These are phyloP conservation scores for Pelmatolapia mariae DNA, from an alignment of 2,113 vertebrate species.

Conservation along the genomic window DNA sequence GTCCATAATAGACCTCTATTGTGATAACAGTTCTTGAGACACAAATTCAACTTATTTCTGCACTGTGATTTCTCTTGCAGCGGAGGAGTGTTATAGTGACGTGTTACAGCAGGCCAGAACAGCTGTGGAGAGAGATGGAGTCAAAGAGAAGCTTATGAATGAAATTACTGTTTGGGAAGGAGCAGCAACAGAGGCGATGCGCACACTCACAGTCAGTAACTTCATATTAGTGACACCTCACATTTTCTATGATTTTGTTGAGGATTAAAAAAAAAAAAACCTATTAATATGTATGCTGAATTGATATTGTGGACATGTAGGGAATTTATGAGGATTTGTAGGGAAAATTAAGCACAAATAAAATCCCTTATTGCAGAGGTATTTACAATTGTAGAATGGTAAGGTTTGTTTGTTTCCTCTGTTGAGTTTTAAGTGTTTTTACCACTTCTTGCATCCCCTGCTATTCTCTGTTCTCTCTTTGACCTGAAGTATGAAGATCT, in stretches of 20 bases:
- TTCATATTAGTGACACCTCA: background rate
- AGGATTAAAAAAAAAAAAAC: background rate
- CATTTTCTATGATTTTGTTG: background rate
- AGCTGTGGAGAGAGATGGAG: constrained; percentile 7
- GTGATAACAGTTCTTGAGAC: background rate
- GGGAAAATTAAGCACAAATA: background rate
- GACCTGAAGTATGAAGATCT: constrained; percentile 26
- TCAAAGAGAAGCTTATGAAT: background rate
- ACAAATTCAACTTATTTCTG: background rate
- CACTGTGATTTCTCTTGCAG: constrained; percentile 2
- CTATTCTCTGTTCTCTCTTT: background rate
- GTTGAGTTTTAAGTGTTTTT: background rate
- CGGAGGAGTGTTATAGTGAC: constrained; percentile 8
- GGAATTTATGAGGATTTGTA: background rate
- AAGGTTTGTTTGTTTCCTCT: background rate
- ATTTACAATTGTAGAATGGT: background rate
- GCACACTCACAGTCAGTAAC: constrained; percentile 11
- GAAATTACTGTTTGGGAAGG: background rate
- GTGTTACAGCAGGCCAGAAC: constrained; percentile 17
- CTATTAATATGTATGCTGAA: background rate
- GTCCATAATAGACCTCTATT: background rate
- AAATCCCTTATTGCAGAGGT: background rate
- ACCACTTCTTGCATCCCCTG: background rate
- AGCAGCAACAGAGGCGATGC: background rate
- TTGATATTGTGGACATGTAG: background rate